Evolutionary conservation across 2,888 invertebrate species (phyloP).

Genomic region (Allygus modestus): DNA sequence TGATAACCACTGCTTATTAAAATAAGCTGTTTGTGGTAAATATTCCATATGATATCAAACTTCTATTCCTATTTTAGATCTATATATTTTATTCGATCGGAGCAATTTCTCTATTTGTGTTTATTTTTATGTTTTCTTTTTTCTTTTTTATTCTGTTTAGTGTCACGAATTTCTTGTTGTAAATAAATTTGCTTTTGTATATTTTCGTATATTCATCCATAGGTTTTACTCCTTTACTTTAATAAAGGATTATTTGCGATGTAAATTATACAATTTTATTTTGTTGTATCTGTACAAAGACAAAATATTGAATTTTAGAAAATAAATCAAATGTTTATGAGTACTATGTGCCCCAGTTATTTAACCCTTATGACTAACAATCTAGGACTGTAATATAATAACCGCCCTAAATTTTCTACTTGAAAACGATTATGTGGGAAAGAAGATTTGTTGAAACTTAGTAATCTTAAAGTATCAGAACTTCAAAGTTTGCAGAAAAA

Average conservation of each 20-base stretch:
- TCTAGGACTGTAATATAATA: too few relatives aligned
- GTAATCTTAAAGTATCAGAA: too few relatives aligned
- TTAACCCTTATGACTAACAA: too few relatives aligned
- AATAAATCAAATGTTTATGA: slow-evolving; percentile 61
- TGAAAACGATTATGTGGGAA: too few relatives aligned
- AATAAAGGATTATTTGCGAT: slow-evolving; percentile 24
- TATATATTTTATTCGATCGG: slow-evolving; percentile 39
- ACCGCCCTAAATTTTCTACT: too few relatives aligned
- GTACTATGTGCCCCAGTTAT: slow-evolving; percentile 35
- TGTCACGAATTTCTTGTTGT: slow-evolving; percentile 30
- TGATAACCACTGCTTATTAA: slow-evolving; percentile 38
- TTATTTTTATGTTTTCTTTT: neutral
- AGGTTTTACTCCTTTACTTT: neutral
- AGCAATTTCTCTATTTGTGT: slow-evolving; percentile 17
- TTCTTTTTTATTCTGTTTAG: slow-evolving; percentile 4
- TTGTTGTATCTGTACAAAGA: slow-evolving; percentile 56
- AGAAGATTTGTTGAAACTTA: too few relatives aligned
- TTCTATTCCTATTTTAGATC: slow-evolving; percentile 50
- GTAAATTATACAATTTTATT: slow-evolving; percentile 60
- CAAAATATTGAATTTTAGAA: slow-evolving; percentile 54
- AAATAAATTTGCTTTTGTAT: slow-evolving; percentile 55
- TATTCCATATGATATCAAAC: slow-evolving; percentile 42
- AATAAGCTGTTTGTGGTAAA: slow-evolving; percentile 18
- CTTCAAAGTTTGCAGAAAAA: too few relatives aligned
- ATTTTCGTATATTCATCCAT: slow-evolving; percentile 22